Conservation (phyloP, 2,113 vertebrate genomes). For the Caloenas nicobarica region DNA sequence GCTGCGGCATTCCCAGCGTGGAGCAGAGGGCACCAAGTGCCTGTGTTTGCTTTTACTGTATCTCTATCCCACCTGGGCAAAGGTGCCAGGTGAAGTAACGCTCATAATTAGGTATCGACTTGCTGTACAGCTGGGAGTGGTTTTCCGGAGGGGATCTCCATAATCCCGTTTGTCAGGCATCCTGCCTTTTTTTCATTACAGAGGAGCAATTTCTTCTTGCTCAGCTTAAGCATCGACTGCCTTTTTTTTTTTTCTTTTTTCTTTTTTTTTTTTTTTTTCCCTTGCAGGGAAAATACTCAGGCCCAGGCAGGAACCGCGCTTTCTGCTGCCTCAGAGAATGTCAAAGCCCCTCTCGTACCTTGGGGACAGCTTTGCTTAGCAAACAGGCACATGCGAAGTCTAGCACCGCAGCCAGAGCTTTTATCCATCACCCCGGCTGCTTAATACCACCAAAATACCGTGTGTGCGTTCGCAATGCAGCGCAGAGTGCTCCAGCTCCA, state of each 20-base stretch:
- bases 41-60: fast-evolving
- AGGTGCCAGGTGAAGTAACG: fast-evolving
- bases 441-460: fast-evolving
- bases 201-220: background rate
- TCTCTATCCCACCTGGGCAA: background rate
- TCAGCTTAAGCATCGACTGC: background rate
- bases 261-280: too few relatives aligned
- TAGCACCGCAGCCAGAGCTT: background rate
- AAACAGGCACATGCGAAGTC: background rate
- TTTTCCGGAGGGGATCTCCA: background rate
- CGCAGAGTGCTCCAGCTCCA: fast-evolving
- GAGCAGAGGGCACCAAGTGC: background rate
- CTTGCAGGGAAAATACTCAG: background rate
- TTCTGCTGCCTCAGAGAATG: fast-evolving
- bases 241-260: fast-evolving
- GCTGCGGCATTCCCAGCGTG: fast-evolving
- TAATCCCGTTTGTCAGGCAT: background rate
- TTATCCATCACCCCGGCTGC: background rate
- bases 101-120: fast-evolving
- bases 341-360: background rate
- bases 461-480: fast-evolving
- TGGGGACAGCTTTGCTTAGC: background rate
- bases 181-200: background rate
- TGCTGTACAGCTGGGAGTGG: background rate
- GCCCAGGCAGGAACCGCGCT: background rate